Evolutionary conservation across 2,113 vertebrate species (phyloP).

Genomic region (Dromas ardeola): DNA sequence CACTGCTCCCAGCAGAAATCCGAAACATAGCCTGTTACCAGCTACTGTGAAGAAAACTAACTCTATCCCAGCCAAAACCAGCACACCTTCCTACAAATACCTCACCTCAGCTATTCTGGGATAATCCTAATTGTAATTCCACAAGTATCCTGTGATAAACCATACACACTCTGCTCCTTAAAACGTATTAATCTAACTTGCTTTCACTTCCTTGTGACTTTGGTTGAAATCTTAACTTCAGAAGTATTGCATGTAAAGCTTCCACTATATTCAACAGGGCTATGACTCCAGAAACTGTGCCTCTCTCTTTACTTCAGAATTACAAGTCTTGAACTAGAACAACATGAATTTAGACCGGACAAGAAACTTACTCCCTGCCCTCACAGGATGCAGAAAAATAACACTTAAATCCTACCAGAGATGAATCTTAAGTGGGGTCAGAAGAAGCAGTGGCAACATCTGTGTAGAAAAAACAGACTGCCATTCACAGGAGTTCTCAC

Average conservation of each 20-base stretch:
- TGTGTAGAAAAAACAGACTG: not conserved
- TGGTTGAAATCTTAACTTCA: not conserved
- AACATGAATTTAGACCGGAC: not conserved
- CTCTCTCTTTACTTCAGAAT: not conserved
- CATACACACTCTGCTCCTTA: fast-evolving
- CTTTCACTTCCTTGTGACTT: not conserved
- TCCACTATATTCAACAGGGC: not conserved
- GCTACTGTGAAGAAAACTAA: not conserved
- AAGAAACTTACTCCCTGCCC: not conserved
- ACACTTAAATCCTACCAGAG: not conserved
- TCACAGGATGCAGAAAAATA: not conserved
- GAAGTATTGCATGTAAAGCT: not conserved
- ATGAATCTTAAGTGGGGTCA: not conserved
- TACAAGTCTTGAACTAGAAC: not conserved
- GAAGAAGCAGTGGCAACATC: not conserved
- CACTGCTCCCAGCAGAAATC: not conserved
- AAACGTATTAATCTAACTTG: not conserved
- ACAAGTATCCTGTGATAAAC: not conserved
- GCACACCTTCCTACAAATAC: not conserved
- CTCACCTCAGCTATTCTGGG: not conserved
- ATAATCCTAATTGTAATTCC: not conserved
- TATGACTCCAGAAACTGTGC: not conserved
- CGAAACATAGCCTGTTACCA: not conserved
- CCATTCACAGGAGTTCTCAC: not conserved
- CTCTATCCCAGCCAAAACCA: not conserved